Base-by-base conservation (phyloP, 2,113 vertebrate species). In the Sceloporus undulatus region DNA sequence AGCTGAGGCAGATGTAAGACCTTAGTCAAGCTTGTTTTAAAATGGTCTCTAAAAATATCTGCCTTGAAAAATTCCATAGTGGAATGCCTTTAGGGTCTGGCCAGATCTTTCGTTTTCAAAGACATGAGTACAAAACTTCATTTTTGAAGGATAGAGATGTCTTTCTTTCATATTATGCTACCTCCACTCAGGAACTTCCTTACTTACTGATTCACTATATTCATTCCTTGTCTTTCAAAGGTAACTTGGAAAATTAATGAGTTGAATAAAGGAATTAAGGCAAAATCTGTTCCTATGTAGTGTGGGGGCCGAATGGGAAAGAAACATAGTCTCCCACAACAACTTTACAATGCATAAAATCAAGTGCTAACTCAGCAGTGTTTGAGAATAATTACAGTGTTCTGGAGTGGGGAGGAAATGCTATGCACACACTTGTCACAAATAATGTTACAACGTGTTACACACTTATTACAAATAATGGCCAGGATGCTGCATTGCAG, bases 1-100 rank as follows among this genome's bases (percentile, higher is more conserved):
- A 79, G 9, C 54, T 59, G 25, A 84, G 65, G 86, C 54, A 87
- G 88, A 94, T 74, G 86, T 91, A 88, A 1, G 0, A 13, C 85
- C 25, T 82, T 82, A 71, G 76, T 78, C 16, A 66, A 74, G 89
- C 19, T 59, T 40, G 16, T 81, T 81, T 87, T 74, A 11, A 81
- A 81, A 81, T 38, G 34, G 54, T 23, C 54, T 71, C 52, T 81
- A 74, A 81, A 4, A 71, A 42, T 16, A 62, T 40, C 52, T 62
- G 27, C 27, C 52, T 87, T 27, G 23, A 87, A 81, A 87, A 87
- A 38, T 38, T 81, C 29, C 13, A 38, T 65, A 29, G 29, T 3
- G n/a, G 27, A 62, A 74, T 4, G 9, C 23, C 3, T 38, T 73
- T 29, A n/a, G 14, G 9, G 48, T 34, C 56, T 81, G 77, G 3